Base-by-base conservation (phyloP, 1,140 invertebrate species). In the Drosophila ambigua region DNA sequence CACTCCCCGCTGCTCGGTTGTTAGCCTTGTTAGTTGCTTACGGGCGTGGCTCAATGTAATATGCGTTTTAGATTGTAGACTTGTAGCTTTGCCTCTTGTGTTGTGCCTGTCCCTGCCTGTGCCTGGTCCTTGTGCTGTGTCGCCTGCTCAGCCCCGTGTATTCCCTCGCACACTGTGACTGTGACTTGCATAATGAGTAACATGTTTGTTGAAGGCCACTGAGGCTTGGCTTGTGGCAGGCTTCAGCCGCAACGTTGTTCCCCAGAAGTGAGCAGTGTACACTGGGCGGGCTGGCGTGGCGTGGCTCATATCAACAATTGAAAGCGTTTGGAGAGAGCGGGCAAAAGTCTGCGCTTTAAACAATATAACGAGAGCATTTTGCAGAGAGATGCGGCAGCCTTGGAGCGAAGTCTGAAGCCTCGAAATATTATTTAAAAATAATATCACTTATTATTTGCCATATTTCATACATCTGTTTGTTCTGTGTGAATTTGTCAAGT, bases 171-270 rank as follows among this genome's bases (percentile, higher is more conserved):
- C 60, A 61, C 61, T 46, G 43, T 52, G 64, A 62, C 80, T 80
- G 72, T 79, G 81, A 85, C 77, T 87, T 74, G 78, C 74, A 87
- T 85, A 85, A 85, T 85, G 81, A 87, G 82, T 72, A 74, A 77
- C 68, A 78, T 87, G 82, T 81, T 84, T 85, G 77, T 41, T 63
- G 57, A 59, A 35, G 35, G 48, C 55, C 54, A 43, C 49, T 60
- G 60, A 53, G 71, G 54, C 46, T 48, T 54, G 31, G 44, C 44
- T 49, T 55, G 53, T 16, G 54, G 24, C 46, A 9, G 9, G 15
- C 24, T 28, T 8, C 28, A 5, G 51, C 35, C 35, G 26, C 61
- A 65, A 35, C 45, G 45, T 45, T 54, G 66, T 39, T 52, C 35
- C 49, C 41, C 54, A 45, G 41, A 13, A 9, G 5, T 13, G n/a